Evolutionary conservation across 1,140 invertebrate genomes (phyloP), one percentile per base, ranked within the genome.

Genomic region (Brachionus sp.): DNA sequence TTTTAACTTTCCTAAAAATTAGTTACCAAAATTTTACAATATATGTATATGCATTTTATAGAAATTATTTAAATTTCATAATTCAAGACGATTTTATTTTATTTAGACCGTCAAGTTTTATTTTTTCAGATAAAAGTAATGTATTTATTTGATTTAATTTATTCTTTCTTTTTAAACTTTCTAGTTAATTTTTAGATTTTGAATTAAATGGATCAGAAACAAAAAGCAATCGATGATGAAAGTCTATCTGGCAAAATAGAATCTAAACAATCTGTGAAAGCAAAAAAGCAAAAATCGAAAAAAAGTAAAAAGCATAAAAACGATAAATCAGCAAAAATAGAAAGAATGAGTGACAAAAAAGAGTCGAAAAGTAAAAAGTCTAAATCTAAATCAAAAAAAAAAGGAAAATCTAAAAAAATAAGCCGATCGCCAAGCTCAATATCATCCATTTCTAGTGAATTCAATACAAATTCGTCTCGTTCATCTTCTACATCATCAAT

Each of bases 361-460:
- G 16, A 70, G 37, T 75, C 42, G 9, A 75, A 46, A 46, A 12
- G 7, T 44, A 75, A 75, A 75, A 73, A 73, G 10, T 7, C 4
- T 6, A 25, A 44, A 16, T 23, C 42, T 3, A 75, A 75, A 16
- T 68, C 25, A 29, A 75, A 75, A 75, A 44, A 33, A 16, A 75
- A 75, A 46, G 44, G 9, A 23, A 75, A 75, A 46, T 75, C 42
- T 12, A 75, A 46, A 75, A 23, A 46, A 19, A n/a, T 19, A 50
- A 25, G 44, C 29, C 16, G 42, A 46, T 75, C 70, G 5, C 66
- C 66, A 37, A 70, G 66, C 16, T 70, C 66, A 39, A 39, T 70
- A 16, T 75, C 70, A 75, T 75, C 70, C 5, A 46, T 75, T 19
- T 75, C 70, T 3, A 46, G 39, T 75, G 39, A 46, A 44, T 75